Conservation (phyloP, 2,113 vertebrate genomes). For the Platichthys stellatus region DNA sequence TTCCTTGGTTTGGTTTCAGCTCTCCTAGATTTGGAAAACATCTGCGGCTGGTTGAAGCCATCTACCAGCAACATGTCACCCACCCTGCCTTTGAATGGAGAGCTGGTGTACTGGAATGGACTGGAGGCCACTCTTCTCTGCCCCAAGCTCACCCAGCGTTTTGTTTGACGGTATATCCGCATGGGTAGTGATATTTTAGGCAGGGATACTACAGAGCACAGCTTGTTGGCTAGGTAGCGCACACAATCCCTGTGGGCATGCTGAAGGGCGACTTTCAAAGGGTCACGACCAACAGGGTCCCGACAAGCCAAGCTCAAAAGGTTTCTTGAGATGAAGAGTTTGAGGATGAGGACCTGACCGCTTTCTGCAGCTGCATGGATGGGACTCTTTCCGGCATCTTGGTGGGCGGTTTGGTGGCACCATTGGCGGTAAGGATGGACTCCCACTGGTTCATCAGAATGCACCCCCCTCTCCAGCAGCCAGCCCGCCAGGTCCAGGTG, state of each 20-base stretch:
- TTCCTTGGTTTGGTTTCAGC: conserved; percentile 34
- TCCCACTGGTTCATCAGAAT: conserved; percentile 74
- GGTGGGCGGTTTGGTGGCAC: conserved; percentile 80
- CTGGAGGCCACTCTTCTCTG: conserved; percentile 50
- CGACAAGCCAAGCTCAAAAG: conserved; percentile 74
- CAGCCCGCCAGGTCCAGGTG: conserved; percentile 82
- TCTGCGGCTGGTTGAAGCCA: conserved; percentile 77
- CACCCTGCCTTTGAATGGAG: conserved; percentile 60
- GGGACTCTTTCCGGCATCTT: conserved; percentile 77
- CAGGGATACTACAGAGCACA: conserved; percentile 77
- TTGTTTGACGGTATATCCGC: conserved; percentile 81
- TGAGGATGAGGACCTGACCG: conserved; percentile 81
- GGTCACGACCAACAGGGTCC: conserved; percentile 67
- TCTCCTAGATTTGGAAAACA: conserved; percentile 76
- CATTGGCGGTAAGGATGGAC: conserved; percentile 80
- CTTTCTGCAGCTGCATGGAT: conserved; percentile 79
- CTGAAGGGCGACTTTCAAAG: conserved; percentile 74
- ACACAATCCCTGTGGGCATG: conserved; percentile 75
- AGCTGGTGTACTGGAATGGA: conserved; percentile 17
- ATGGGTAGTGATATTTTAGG: conserved; percentile 76
- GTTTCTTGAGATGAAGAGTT: conserved; percentile 80
- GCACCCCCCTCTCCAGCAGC: conserved; percentile 75
- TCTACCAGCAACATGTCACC: conserved; percentile 80
- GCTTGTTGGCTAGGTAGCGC: conserved; percentile 76
- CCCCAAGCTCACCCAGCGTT: conserved; percentile 74